Evolutionary conservation across 2,113 vertebrate species (phyloP).

Genomic region (Mesitornis unicolor): DNA sequence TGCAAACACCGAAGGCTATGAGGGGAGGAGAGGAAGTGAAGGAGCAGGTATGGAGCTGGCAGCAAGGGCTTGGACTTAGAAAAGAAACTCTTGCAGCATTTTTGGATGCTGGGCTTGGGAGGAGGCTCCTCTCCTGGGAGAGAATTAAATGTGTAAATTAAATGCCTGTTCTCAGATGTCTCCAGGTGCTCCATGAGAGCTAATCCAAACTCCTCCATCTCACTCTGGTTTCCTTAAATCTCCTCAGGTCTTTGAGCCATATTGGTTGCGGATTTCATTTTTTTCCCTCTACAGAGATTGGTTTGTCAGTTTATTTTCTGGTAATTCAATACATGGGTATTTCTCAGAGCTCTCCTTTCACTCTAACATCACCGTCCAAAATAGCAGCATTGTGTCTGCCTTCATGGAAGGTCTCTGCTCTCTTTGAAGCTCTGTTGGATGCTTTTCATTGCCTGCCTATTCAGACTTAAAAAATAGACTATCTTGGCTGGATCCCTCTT

Average conservation of each 20-base stretch:
- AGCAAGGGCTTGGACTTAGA: not conserved
- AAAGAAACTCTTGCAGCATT: not conserved
- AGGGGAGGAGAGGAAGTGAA: not conserved
- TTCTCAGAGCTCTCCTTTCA: not conserved
- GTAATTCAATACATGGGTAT: not conserved
- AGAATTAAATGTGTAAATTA: not conserved
- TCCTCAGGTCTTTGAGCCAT: not conserved
- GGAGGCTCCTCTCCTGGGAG: not conserved
- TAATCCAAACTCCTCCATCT: not conserved
- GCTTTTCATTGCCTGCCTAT: slow-evolving; percentile 51
- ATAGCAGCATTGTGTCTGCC: slow-evolving; percentile 56
- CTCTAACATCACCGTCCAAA: not conserved
- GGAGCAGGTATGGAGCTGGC: not conserved
- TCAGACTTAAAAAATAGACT: slow-evolving; percentile 48
- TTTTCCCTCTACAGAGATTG: not conserved
- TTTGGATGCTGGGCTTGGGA: not conserved
- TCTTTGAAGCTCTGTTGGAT: slow-evolving; percentile 35
- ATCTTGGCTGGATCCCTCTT: slow-evolving; percentile 29
- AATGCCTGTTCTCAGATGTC: not conserved
- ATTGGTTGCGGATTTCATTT: not conserved
- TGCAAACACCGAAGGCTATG: not conserved
- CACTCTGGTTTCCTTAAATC: not conserved
- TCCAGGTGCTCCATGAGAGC: not conserved
- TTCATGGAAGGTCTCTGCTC: not conserved
- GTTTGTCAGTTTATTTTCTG: not conserved